phyloP scores from a whole-genome alignment of 2,113 vertebrate genomes.

The Phycodurus eques region DNA sequence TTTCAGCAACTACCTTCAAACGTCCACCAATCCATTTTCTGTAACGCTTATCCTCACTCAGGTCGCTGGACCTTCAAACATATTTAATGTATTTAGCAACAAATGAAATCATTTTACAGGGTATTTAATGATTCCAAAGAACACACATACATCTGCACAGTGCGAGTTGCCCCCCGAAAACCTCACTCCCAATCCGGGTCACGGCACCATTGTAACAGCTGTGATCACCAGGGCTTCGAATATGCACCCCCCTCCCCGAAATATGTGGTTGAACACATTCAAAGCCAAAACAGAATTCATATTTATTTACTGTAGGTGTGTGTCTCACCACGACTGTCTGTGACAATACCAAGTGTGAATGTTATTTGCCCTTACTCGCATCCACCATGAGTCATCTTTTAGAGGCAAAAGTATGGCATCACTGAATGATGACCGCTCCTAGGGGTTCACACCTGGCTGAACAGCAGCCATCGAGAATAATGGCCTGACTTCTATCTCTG shows the following conservation, averaged over 20 bases:
- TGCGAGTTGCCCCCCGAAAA: no score
- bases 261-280: constrained; percentile 41
- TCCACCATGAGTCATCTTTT: constrained; percentile 52
- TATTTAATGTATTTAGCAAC: no score
- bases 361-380: constrained; percentile 40
- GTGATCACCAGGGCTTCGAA: neutral
- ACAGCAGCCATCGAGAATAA: constrained; percentile 38
- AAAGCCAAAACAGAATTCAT: constrained; percentile 47
- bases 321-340: constrained; percentile 38
- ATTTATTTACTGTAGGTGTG: constrained; percentile 25
- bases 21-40: no score
- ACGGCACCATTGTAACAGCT: no score
- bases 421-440: constrained; percentile 30
- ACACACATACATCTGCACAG: no score
- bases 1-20: no score
- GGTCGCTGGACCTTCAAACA: no score
- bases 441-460: constrained; percentile 27
- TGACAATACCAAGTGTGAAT: constrained; percentile 50
- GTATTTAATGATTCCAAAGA: no score
- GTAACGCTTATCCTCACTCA: no score
- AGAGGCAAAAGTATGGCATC: constrained; percentile 32
- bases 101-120: no score
- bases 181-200: no score
- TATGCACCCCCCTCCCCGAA: constrained; percentile 16
- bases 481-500: constrained; percentile 9